These are phyloP conservation scores for Nemurella pictetii DNA, from an alignment of 2,888 invertebrate genomes.

Conservation along the genomic window DNA sequence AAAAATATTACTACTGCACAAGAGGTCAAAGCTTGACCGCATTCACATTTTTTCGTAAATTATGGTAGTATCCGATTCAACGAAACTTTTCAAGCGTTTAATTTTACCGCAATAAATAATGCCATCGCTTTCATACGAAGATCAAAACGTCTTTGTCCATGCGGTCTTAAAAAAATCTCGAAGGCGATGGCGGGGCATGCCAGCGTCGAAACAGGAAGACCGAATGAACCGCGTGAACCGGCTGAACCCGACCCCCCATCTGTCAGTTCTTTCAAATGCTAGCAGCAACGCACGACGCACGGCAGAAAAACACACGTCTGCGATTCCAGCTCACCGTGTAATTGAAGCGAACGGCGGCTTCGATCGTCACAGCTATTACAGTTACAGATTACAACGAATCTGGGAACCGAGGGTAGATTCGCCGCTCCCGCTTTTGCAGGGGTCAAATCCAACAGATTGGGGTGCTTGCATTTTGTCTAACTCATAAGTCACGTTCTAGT, in stretches of 20 bases:
- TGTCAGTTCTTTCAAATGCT: background rate
- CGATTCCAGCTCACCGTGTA: slow-evolving; percentile 15
- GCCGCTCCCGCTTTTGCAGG: background rate
- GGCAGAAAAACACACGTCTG: background rate
- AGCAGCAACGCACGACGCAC: background rate
- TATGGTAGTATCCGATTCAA: background rate
- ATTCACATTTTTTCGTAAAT: background rate
- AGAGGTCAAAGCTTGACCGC: too few relatives aligned
- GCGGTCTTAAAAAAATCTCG: background rate
- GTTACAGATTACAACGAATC: slow-evolving; percentile 24
- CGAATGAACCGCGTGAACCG: background rate
- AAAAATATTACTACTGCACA: too few relatives aligned
- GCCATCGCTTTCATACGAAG: background rate
- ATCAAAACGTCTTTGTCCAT: background rate
- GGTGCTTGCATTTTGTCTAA: background rate
- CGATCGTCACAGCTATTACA: slow-evolving; percentile 19
- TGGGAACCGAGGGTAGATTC: slow-evolving; percentile 1
- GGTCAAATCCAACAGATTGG: background rate
- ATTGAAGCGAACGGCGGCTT: slow-evolving; percentile 5
- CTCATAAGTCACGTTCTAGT: background rate
- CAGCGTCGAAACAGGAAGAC: background rate
- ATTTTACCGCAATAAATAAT: background rate
- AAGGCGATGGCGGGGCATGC: background rate
- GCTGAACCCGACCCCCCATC: background rate
- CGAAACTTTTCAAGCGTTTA: background rate